Percentiles rank a stretch among this genome's conserved stretches.
Conservation (phyloP, 1,140 invertebrate species). For the honey bee (Apis mellifera) region DNA sequence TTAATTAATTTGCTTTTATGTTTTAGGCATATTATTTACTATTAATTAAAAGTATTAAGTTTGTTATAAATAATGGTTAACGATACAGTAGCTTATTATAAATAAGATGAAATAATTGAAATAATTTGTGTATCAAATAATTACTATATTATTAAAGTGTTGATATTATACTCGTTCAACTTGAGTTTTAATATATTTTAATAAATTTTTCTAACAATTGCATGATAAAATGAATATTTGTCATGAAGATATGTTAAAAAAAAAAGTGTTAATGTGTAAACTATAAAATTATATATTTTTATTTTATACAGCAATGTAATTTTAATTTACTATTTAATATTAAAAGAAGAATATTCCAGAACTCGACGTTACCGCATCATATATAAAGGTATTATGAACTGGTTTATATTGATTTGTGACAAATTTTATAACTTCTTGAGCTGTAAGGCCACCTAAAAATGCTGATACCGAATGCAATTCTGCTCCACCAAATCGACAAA, state of each 20-base stretch:
- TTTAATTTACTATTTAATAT: constrained; percentile 48
- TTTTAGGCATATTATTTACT: constrained; percentile 76
- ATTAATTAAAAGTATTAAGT: constrained; percentile 65
- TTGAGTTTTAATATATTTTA: constrained; percentile 38
- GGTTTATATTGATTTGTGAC: constrained; percentile 98
- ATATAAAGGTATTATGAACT: constrained; percentile 97
- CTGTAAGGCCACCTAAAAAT: constrained; percentile 94
- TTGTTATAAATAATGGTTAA: constrained; percentile 77
- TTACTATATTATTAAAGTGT: constrained; percentile 79
- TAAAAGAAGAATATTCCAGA: constrained; percentile 89
- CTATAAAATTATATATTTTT: constrained; percentile 44
- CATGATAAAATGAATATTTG: background rate
- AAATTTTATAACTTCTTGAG: constrained; percentile 99
- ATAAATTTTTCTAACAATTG: background rate
- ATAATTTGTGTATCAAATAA: constrained; percentile 77
- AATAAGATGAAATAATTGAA: constrained; percentile 74
- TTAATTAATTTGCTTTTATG: constrained; percentile 73
- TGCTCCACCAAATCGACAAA: constrained; percentile 95
- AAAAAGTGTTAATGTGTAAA: constrained; percentile 6
- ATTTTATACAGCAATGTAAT: constrained; percentile 28
- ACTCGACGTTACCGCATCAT: constrained; percentile 95
- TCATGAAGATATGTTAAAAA: constrained; percentile 8
- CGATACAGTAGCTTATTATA: constrained; percentile 73
- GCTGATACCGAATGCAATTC: constrained; percentile 98
- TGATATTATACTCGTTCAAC: constrained; percentile 77